Evolutionary conservation across 37 sponge, comb jelly and placozoan species (phyloP).

Genomic region (Mnemiopsis leidyi): DNA sequence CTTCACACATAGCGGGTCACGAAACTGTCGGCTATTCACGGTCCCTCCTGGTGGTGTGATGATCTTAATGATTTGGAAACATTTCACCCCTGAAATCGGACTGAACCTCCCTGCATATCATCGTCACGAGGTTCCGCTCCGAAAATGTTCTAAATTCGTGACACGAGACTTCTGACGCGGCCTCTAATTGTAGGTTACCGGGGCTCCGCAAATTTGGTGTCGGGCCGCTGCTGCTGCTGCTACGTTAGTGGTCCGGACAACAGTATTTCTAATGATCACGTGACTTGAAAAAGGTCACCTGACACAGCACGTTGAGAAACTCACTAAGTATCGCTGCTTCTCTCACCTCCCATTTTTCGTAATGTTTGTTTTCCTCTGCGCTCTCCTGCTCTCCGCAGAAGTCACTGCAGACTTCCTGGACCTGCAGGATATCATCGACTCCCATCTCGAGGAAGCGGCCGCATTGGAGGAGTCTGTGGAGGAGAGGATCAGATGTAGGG

Average conservation of each 20-base stretch:
- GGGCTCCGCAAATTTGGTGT: background rate
- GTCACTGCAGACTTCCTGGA: background rate
- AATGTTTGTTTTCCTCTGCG: background rate
- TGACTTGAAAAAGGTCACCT: background rate
- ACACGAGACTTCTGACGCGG: background rate
- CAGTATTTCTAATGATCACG: background rate
- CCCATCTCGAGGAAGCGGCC: background rate
- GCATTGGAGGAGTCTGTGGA: background rate
- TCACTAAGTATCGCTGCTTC: background rate
- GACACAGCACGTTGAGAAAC: background rate
- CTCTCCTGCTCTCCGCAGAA: background rate
- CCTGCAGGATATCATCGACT: background rate
- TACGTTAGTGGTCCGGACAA: background rate
- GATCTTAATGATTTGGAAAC: background rate
- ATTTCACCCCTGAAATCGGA: background rate
- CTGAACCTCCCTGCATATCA: background rate
- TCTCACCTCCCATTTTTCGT: background rate
- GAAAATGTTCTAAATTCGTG: background rate
- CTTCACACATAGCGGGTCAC: background rate
- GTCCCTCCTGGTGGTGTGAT: background rate
- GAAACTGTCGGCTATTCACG: background rate
- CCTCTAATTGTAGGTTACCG: background rate
- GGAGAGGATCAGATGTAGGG: background rate
- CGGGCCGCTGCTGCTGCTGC: background rate
- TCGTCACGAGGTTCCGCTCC: background rate